Percentiles rank a stretch among this genome's conserved stretches.
Conservation (phyloP, 2,797 vertebrate species). For the Lutjanus argentimaculatus region DNA sequence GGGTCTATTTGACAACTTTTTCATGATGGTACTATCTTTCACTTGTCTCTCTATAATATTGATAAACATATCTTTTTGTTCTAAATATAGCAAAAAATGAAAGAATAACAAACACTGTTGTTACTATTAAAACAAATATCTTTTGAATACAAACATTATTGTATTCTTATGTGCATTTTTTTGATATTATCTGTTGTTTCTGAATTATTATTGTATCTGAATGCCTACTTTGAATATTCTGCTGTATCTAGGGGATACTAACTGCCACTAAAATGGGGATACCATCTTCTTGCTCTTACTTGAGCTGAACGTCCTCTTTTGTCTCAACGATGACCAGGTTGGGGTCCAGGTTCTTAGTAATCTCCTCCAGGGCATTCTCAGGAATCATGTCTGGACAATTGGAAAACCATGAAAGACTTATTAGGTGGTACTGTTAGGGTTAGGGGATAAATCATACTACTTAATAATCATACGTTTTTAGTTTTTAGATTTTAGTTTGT, state of each 20-base stretch:
- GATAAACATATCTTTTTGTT: neutral
- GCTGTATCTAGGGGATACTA: neutral
- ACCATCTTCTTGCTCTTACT: constrained; percentile 86
- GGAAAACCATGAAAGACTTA: neutral
- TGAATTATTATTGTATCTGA: neutral
- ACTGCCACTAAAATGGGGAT: neutral
- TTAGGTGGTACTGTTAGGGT: neutral
- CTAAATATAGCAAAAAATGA: neutral
- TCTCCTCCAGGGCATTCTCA: constrained; percentile 97
- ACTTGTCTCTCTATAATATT: neutral
- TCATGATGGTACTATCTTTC: no score
- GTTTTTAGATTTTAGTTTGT: neutral
- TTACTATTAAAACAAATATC: neutral
- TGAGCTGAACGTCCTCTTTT: constrained; percentile 91
- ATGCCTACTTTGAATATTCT: neutral
- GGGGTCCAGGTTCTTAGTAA: constrained; percentile 97
- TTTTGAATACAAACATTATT: neutral
- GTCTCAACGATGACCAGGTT: constrained; percentile 93
- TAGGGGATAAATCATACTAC: neutral
- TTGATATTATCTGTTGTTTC: neutral
- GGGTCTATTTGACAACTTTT: neutral
- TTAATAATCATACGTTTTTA: neutral
- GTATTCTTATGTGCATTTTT: no score
- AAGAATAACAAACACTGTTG: neutral
- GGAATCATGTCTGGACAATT: constrained; percentile 92